Base-by-base conservation (phyloP, 2,113 vertebrate genomes). In the Triplophysa rosa region DNA sequence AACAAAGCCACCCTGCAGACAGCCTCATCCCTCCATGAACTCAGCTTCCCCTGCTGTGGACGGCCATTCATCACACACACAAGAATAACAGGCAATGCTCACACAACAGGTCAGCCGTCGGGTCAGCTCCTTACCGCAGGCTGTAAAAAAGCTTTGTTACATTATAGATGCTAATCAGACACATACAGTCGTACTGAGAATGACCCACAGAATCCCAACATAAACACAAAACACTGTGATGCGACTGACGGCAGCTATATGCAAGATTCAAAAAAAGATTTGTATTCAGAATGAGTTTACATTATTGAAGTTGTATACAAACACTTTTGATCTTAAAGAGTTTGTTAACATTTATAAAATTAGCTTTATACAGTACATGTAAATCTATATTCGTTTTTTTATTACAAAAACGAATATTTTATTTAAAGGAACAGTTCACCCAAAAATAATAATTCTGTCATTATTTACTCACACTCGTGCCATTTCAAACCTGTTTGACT, bases 1-100 rank as follows among this genome's bases (percentile, higher is more conserved):
- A 90, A 91, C 89, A 90, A 82, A 87, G 80, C 70, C 77, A 79
- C 80, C 71, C 66, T 77, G 24, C 67, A 69, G 77, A 64, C 69
- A 74, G 63, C 47, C 59, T 74, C 64, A 26, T 67, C 77, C 68
- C 63, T 69, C 37, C 72, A 72, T 58, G 47, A 62, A 26, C 59
- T 61, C n/a, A 52, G 78, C 49, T 68, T 76, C 69, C 68, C 79
- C 82, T 73, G 82, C 82, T 84, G 82, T 45, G 63, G 73, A 67
- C 12, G 56, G 58, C 59, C 37, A 80, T 85, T 74, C 78, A 74
- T 80, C 79, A 58, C 77, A 67, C 45, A 64, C 70, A 59, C 65
- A 54, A 65, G 26, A 5, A 62, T 12, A 29, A 68, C 79, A 49
- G 16, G 29, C 33, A 52, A 76, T 33, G 29, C 73, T 54, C 3